Evolutionary conservation across 2,888 invertebrate species (phyloP), one percentile per base, ranked within the genome.

Genomic region (Drosophila pseudotakahashii): DNA sequence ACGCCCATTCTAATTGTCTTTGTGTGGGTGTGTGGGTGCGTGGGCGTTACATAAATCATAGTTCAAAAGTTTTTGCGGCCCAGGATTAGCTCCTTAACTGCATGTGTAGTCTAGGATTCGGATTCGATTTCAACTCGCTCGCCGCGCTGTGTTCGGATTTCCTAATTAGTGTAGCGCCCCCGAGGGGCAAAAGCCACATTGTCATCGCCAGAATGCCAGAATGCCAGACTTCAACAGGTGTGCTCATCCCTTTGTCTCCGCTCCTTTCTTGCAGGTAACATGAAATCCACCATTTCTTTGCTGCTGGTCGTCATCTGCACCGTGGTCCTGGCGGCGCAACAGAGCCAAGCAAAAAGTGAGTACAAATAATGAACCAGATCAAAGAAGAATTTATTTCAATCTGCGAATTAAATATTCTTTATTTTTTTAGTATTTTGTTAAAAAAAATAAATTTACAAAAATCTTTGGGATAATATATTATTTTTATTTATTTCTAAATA

Each of bases 281-380:
- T 92, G 92, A 91, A 91, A 77, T 89, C 91, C 66, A 88, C 89
- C 64, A 88, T 91, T 81, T 89, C 91, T 39, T 81, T 92, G 64
- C 82, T 91, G 75, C 85, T 92, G 68, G 77, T 92, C 76, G 78
- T 90, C 76, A 89, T 91, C 67, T 91, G 91, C 76, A 90, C 91
- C 59, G 89, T 91, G 70, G 90, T 91, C 67, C 82, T 92, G 80
- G 91, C 90, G 64, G 89, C 90, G 66, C 90, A 91, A 72, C 89
- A 91, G 72, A 89, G 89, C 76, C 91, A 91, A 76, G 92, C 91
- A 70, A 91, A 91, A 82, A 92, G 92, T 92, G 78, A 92, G 92
- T 73, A 72, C 13, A 42, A 9, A 7, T 11, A 11, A 42, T 10
- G 5, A 6, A 42, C 5, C 0, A 26, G 26, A 26, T 26, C 26